Base-by-base conservation (phyloP, 2,797 vertebrate genomes). In the Muraenolepis orangiensis region DNA sequence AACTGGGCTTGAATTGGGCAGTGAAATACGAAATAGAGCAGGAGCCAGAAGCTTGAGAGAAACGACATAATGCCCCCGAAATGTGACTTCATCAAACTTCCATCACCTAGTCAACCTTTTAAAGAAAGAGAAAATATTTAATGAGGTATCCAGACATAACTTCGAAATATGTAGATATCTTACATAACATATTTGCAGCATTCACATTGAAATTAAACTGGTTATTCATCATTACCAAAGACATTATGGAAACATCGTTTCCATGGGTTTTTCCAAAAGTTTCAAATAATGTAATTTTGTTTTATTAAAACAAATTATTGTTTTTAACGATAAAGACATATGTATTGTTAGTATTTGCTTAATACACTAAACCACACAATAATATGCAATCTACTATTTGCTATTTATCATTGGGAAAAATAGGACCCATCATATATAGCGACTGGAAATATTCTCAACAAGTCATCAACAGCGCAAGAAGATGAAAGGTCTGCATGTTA, bases 61-160 rank as follows among this genome's bases (percentile, higher is more conserved):
- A 91, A 89, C 86, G 83, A 83, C 91, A 94, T 93, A 79, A 92
- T 94, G 91, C 91, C 91, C 93, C 92, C 91, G 88, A 73, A 81
- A 91, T 92, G 93, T 91, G 92, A 93, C 90, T 91, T 96, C 92
- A 94, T 82, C 85, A 92, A 93, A 95, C 95, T 96, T 93, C 94
- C 95, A 94, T 96, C 92, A 94, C 89, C 90, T 87, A 91, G 94
- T 92, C 88, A 93, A 90, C 93, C 96, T 94, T 76, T 80, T 88
- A 87, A 81, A 70, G 87, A 82, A 70, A 88, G 72, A 88, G 74
- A 90, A 80, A 69, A 72, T 85, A 20, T 87, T 70, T 28, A 40
- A 64, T 64, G 57, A 57, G 57, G 8, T 64, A 23, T 64, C 12
- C 23, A 64, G 57, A 64, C 57, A 64, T 26, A 26, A 64, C 57